Percentiles rank a stretch among this genome's conserved stretches.
phyloP scores from a whole-genome alignment of 2,888 invertebrate genomes.

The Athalia rosae region DNA sequence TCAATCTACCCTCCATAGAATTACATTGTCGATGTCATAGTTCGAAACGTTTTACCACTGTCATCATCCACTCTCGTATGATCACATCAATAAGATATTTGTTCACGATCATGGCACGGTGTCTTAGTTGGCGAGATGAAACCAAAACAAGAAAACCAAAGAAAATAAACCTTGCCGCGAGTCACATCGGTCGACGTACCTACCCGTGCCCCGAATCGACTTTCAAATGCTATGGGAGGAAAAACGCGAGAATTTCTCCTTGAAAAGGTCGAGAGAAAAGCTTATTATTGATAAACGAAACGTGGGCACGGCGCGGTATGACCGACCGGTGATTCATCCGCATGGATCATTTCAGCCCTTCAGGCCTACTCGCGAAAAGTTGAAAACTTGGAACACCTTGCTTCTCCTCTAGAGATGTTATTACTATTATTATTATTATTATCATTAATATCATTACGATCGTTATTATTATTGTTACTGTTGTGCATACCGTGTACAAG shows the following conservation, averaged over 20 bases:
- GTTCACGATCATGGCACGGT: slow-evolving; percentile 72
- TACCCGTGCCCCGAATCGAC: too few relatives aligned
- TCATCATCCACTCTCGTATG: not conserved
- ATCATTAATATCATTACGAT: not conserved
- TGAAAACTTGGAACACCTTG: slow-evolving; percentile 48
- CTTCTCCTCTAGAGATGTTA: not conserved
- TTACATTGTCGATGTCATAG: too few relatives aligned
- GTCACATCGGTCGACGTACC: too few relatives aligned
- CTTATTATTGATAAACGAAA: too few relatives aligned
- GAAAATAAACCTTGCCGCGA: not conserved
- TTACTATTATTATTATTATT: slow-evolving; percentile 4
- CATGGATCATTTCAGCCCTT: not conserved
- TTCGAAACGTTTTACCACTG: too few relatives aligned
- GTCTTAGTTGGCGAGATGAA: slow-evolving; percentile 70
- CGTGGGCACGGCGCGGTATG: too few relatives aligned
- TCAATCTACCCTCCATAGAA: slow-evolving; percentile 25
- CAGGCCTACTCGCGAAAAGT: slow-evolving; percentile 2
- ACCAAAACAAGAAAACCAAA: not conserved
- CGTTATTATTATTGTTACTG: not conserved
- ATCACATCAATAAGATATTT: slow-evolving; percentile 68
- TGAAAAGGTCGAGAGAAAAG: too few relatives aligned
- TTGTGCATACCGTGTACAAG: not conserved
- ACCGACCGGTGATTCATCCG: not conserved
- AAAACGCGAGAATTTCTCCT: too few relatives aligned
- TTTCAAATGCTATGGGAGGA: too few relatives aligned